Base-by-base conservation (phyloP, 2,888 invertebrate genomes). In the Sesia bembeciformis region DNA sequence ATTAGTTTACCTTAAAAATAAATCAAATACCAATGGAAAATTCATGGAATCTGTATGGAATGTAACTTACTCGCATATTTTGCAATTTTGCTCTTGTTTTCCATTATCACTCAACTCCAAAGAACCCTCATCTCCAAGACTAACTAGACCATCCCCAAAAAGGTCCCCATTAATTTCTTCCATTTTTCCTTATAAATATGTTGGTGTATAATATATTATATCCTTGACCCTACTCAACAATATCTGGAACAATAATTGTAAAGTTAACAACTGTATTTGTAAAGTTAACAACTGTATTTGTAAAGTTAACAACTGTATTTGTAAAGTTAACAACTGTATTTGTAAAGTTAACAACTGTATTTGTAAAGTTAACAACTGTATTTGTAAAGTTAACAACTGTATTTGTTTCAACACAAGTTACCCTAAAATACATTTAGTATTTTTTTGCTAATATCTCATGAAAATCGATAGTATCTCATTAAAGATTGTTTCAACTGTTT, bases 41-140 rank as follows among this genome's bases (percentile, higher is more conserved):
- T 43, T 2, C 7, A 43, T 23, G 23, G 23, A 52, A 51, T 8
- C 7, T 4, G 5, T 39, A 52, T 49, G 5, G 39, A 43, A 39
- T 50, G 8, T 40, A 53, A 89, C 91, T 90, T 70, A 92, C 92
- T 91, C 91, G 92, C 93, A 93, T 68, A 92, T 89, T 76, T 90
- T 92, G 84, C 93, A 93, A 73, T 90, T 90, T 79, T 91, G 92
- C 64, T 92, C 91, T 74, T 90, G 87, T 65, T 85, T 88, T 43
- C 87, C 88, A 76, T 76, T 88, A 67, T 90, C 87, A 54, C 74
- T 67, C 61, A 90, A 81, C 74, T 90, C 90, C 69, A 90, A 73
- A 63, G 90, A 87, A 60, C 89, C 90, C 62, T 90, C 90, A 79
- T 90, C 90, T 57, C 81, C 83, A 62, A 90, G 68, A 74, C 83